phyloP scores from a whole-genome alignment of 2,797 vertebrate species.

The Cetoscarus ocellatus region DNA sequence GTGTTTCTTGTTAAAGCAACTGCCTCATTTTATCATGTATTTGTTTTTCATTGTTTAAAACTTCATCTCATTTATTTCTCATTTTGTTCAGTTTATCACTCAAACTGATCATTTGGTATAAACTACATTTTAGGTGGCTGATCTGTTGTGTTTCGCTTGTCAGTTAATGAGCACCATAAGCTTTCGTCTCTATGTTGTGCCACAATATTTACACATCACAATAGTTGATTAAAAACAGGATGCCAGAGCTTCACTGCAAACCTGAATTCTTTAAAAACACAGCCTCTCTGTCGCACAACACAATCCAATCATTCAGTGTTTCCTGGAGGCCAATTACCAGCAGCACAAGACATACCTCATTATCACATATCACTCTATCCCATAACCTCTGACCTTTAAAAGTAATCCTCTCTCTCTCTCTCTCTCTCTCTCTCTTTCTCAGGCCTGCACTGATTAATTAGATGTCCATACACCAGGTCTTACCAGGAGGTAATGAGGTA shows the following conservation, averaged over 20 bases:
- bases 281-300: constrained; percentile 9
- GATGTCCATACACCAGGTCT: constrained; percentile 51
- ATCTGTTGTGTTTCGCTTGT: background rate
- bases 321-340: constrained; percentile 55
- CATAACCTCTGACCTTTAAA: constrained; percentile 62
- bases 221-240: constrained; percentile 2
- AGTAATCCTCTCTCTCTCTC: constrained; percentile 30
- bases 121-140: background rate
- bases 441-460: constrained; percentile 36
- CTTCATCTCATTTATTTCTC: background rate
- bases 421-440: too few relatives aligned
- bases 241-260: background rate
- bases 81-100: background rate
- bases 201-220: background rate
- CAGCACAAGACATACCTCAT: constrained; percentile 51
- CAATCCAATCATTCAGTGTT: constrained; percentile 20
- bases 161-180: background rate
- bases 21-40: background rate
- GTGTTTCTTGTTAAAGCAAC: background rate
- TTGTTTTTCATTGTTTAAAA: background rate
- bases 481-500: constrained; percentile 98
- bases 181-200: background rate
- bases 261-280: constrained; percentile 22
- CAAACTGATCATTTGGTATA: background rate
- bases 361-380: constrained; percentile 49